Conservation (phyloP, 2,797 vertebrate genomes). For the Pseudochirops cupreus region DNA sequence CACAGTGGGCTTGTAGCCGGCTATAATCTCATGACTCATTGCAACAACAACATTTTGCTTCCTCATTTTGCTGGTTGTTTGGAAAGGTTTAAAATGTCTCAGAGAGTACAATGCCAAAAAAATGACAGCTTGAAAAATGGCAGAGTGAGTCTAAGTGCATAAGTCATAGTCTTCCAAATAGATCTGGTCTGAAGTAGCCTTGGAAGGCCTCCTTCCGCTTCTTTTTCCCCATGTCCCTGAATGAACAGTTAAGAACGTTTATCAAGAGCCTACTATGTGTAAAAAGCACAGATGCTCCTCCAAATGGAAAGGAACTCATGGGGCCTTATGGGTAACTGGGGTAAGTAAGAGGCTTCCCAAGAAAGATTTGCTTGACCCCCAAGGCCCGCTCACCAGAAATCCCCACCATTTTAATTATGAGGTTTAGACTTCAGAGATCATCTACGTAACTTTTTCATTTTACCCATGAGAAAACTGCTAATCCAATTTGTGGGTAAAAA, state of each 20-base stretch:
- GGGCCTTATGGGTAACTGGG: background rate
- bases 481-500: background rate
- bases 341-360: background rate
- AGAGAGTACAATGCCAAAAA: background rate
- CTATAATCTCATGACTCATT: background rate
- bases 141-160: background rate
- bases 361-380: background rate
- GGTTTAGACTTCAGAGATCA: background rate
- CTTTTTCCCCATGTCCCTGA: background rate
- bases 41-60: background rate
- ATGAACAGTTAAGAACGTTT: background rate
- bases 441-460: background rate
- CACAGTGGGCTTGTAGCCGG: background rate
- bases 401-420: background rate
- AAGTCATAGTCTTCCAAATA: background rate
- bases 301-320: background rate
- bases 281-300: background rate
- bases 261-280: background rate
- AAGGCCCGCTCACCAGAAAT: background rate
- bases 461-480: background rate
- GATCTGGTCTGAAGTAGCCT: background rate
- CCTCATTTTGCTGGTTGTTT: background rate
- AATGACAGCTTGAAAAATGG: background rate
- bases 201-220: background rate
- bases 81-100: conserved; percentile 12